A percentile compares a stretch with the other conserved stretches of the same genome.
phyloP scores from a whole-genome alignment of 2,888 invertebrate species.

The Cheilosia pagana region DNA sequence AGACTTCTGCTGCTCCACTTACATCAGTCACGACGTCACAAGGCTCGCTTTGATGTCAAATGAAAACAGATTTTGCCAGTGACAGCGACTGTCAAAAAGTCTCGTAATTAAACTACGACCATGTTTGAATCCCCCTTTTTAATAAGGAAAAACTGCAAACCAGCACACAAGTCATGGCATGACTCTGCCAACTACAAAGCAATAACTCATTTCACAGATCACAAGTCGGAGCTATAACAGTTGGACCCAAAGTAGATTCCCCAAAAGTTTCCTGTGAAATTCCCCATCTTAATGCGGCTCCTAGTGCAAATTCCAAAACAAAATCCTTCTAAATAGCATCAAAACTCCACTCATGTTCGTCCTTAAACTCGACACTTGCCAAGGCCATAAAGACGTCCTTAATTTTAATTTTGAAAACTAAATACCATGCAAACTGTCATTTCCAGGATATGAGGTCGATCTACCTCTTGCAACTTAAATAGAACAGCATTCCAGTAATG shows the following conservation, averaged over 20 bases:
- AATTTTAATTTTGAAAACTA: constrained; percentile 58
- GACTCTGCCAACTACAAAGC: not conserved
- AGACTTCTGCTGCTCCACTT: too few species aligned
- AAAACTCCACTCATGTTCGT: constrained; percentile 23
- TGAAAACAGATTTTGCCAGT: too few species aligned
- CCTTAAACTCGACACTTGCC: constrained; percentile 43
- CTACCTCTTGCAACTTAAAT: constrained; percentile 33
- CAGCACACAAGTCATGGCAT: not conserved
- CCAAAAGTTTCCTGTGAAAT: not conserved
- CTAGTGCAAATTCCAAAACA: constrained; percentile 1
- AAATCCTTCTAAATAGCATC: constrained; percentile 11
- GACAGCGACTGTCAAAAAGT: too few species aligned
- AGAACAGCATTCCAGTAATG: constrained; percentile 18
- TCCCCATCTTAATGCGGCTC: not conserved
- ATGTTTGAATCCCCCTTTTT: too few species aligned
- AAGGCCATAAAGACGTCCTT: constrained; percentile 59
- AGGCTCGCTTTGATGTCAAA: too few species aligned
- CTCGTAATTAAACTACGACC: too few species aligned
- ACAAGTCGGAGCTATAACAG: not conserved
- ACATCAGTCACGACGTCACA: too few species aligned
- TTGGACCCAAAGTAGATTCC: not conserved
- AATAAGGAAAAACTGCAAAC: too few species aligned
- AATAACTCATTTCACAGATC: not conserved
- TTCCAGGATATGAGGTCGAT: constrained; percentile 8
- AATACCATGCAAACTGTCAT: constrained; percentile 42